Evolutionary conservation across 2,888 invertebrate species (phyloP).

Genomic region (Polydesmus complanatus): DNA sequence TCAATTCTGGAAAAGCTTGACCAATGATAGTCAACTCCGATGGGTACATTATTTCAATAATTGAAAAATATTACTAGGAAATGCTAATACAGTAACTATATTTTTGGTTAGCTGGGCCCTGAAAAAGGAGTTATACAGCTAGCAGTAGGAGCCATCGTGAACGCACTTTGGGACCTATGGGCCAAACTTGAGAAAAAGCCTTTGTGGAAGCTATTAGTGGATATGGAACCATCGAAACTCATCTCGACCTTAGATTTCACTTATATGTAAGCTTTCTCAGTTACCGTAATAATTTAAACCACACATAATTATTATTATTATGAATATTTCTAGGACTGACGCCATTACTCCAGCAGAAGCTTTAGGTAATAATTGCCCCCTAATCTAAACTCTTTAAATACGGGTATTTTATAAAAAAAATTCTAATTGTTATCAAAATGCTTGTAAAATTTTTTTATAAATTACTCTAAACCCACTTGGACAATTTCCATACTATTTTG

Average conservation of each 20-base stretch:
- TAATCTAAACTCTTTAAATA: slow-evolving; percentile 34
- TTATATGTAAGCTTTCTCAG: slow-evolving; percentile 40
- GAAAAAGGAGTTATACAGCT: slow-evolving; percentile 81
- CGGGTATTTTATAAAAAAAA: too few relatives aligned
- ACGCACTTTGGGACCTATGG: slow-evolving; percentile 87
- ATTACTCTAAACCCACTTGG: too few relatives aligned
- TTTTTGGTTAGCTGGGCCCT: slow-evolving; percentile 69
- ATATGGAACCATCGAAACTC: slow-evolving; percentile 68
- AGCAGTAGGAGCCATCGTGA: slow-evolving; percentile 74
- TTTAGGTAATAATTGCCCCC: slow-evolving; percentile 32
- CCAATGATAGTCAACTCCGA: slow-evolving; percentile 77
- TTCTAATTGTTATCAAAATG: too few relatives aligned
- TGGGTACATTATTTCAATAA: slow-evolving; percentile 48
- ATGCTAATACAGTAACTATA: too few relatives aligned
- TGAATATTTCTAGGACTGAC: slow-evolving; percentile 48
- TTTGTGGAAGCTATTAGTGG: slow-evolving; percentile 67
- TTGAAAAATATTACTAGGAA: slow-evolving; percentile 6
- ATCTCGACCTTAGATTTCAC: slow-evolving; percentile 79
- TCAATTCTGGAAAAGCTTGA: slow-evolving; percentile 61
- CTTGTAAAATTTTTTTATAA: too few relatives aligned
- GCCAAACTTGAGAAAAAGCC: slow-evolving; percentile 69
- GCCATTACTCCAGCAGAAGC: slow-evolving; percentile 71
- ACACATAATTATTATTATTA: not conserved
- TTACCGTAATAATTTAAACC: not conserved
- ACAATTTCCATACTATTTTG: too few relatives aligned